Conservation (phyloP, 2,888 invertebrate genomes). For the Tinea semifulvella region DNA sequence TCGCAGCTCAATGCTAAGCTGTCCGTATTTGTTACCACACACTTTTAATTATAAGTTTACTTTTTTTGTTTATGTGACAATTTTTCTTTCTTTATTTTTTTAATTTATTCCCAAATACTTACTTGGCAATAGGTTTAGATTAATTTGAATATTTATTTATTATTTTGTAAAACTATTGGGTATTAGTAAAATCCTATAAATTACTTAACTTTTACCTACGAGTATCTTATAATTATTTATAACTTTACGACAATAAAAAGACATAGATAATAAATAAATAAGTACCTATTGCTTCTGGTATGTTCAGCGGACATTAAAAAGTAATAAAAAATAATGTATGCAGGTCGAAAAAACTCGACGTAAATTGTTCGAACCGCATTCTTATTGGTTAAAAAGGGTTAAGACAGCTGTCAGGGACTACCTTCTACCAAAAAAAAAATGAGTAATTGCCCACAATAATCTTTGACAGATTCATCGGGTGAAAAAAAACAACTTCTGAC, state of each 20-base stretch:
- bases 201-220: not conserved
- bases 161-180: too few relatives aligned
- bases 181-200: too few relatives aligned
- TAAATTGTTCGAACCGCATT: constrained; percentile 55
- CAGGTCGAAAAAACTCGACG: constrained; percentile 25
- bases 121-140: too few relatives aligned
- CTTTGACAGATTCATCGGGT: constrained; percentile 63
- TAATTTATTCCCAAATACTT: too few relatives aligned
- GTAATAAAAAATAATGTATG: constrained; percentile 8
- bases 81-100: too few relatives aligned
- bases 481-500: constrained; percentile 60
- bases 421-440: constrained; percentile 54
- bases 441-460: constrained; percentile 58
- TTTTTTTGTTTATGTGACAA: too few relatives aligned
- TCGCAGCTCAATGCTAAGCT: too few relatives aligned
- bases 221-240: not conserved
- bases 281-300: not conserved
- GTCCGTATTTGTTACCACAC: too few relatives aligned
- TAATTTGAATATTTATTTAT: too few relatives aligned
- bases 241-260: not conserved
- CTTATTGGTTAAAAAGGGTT: constrained; percentile 66
- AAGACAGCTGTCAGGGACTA: constrained; percentile 63
- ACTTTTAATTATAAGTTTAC: too few relatives aligned
- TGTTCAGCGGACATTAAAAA: not conserved
- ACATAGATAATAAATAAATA: not conserved